phyloP scores from a whole-genome alignment of 2,797 vertebrate genomes.

The Enteromius argenteus region DNA sequence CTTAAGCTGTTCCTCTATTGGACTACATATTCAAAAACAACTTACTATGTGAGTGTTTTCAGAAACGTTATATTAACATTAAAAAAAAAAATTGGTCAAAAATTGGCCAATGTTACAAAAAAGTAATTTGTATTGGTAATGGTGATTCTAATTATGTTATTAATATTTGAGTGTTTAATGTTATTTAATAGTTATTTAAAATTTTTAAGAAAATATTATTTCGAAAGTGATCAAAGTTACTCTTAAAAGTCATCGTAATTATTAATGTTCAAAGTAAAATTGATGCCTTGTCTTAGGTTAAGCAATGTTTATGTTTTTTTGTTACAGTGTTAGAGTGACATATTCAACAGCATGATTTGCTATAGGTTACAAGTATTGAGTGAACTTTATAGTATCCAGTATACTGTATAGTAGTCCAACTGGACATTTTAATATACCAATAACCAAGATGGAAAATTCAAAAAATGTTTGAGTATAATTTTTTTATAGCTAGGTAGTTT shows the following conservation, averaged over 20 bases:
- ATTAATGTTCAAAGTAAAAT: not conserved
- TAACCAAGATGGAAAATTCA: constrained; percentile 3
- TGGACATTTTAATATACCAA: not conserved
- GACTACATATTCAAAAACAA: too few species aligned
- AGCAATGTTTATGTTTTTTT: not conserved
- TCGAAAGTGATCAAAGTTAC: not conserved
- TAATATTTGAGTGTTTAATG: not conserved
- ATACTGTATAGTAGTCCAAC: not conserved
- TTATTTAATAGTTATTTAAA: not conserved
- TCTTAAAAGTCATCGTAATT: too few species aligned
- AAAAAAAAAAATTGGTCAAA: not conserved
- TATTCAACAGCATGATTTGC: not conserved
- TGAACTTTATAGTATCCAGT: too few species aligned
- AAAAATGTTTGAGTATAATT: not conserved
- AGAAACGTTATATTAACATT: not conserved
- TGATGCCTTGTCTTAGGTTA: not conserved
- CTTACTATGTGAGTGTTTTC: not conserved
- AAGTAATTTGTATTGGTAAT: not conserved
- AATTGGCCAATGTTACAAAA: not conserved
- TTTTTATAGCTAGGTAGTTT: not conserved
- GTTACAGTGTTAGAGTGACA: not conserved
- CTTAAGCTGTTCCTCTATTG: not conserved
- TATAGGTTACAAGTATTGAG: not conserved
- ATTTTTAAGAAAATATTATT: not conserved
- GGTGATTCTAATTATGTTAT: not conserved